Evolutionary conservation across 2,113 vertebrate species (phyloP), one percentile per base, ranked within the genome.

Genomic region (Corydoras maculifer): DNA sequence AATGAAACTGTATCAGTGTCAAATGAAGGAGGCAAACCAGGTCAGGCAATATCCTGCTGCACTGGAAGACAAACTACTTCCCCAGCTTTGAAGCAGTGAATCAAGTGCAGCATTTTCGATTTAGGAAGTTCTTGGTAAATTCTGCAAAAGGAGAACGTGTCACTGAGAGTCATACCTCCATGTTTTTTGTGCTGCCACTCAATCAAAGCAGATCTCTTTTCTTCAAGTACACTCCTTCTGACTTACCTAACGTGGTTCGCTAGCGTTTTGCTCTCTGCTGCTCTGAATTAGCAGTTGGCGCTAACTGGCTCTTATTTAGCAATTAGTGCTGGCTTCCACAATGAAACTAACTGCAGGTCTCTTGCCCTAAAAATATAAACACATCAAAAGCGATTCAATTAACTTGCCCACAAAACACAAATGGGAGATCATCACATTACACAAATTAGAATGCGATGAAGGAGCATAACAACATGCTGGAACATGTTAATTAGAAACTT

Each of bases 381-480:
- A 83, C 80, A 84, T 85, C 84, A 85, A 86, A 81, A 83, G 84
- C 63, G 68, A 84, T 87, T 83, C 76, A 86, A 82, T 84, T 86
- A 87, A 74, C 81, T 76, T 72, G 71, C 79, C 83, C 82, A 81
- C 73, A 80, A 82, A 82, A 81, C 79, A 78, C 82, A 82, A 80
- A 84, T 80, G 77, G 78, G 72, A 81, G 76, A 83, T 85, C 84
- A 85, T 79, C 72, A 80, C 75, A 80, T 83, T 84, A 85, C 77
- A 76, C 74, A 78, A 84, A 86, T 82, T 74, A 85, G 77, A 76
- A 78, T 4, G 53, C 73, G 68, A 68, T 76, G 70, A 68, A 75
- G 62, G 65, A 74, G 74, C 70, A 74, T 62, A 78, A 78, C 75
- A 72, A 80, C 79, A 72, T 14, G 59, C 70, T 71, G 74, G 67